Evolutionary conservation across 2,113 vertebrate genomes (phyloP).

Genomic region (Pseudorectes ferrugineus): DNA sequence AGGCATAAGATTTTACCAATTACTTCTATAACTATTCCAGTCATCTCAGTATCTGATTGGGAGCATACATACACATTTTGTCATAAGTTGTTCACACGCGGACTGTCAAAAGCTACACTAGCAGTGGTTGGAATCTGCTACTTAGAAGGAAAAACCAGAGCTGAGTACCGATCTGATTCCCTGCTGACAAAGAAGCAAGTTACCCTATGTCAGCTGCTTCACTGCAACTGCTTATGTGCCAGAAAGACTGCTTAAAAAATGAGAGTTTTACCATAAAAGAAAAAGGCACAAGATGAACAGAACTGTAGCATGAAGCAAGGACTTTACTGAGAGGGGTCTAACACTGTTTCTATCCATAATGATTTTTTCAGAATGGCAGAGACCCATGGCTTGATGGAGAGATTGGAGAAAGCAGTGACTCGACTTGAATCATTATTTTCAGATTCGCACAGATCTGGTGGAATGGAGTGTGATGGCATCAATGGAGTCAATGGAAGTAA

Average conservation of each 20-base stretch:
- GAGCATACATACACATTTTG: not conserved
- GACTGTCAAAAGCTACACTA: not conserved
- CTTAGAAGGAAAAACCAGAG: not conserved
- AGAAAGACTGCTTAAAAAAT: not conserved
- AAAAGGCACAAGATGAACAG: not conserved
- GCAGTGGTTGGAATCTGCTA: not conserved
- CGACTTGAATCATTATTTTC: slow-evolving; percentile 84
- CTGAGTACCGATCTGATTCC: not conserved
- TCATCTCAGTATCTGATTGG: not conserved
- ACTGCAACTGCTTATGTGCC: not conserved
- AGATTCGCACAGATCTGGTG: slow-evolving; percentile 59
- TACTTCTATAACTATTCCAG: not conserved
- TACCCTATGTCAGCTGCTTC: not conserved
- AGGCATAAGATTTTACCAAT: not conserved
- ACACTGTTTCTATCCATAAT: not conserved
- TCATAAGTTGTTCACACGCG: not conserved
- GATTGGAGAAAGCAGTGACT: slow-evolving; percentile 87
- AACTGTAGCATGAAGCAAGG: not conserved
- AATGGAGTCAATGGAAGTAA: slow-evolving; percentile 82
- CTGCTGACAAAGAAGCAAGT: not conserved
- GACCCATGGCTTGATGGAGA: slow-evolving; percentile 83
- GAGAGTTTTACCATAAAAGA: not conserved
- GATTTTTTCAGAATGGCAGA: slow-evolving; percentile 75
- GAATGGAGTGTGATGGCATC: slow-evolving; percentile 59
- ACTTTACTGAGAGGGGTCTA: not conserved